phyloP scores from a whole-genome alignment of 2,888 invertebrate genomes.

The Dastarcus helophoroides region DNA sequence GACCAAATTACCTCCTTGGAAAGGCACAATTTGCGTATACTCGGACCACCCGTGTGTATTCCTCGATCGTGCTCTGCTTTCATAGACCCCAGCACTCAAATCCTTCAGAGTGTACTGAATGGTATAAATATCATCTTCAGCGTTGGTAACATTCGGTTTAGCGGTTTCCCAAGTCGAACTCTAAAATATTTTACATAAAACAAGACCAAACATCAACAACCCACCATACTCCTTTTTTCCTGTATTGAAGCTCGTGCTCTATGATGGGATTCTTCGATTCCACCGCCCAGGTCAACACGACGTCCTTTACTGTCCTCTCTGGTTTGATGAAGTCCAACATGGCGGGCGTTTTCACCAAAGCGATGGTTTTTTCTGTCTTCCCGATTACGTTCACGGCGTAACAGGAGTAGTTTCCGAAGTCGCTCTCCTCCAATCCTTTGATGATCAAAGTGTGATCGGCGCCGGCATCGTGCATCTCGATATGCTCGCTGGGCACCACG shows the following conservation, averaged over 20 bases:
- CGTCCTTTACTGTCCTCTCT: constrained; percentile 22
- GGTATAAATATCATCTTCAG: constrained; percentile 29
- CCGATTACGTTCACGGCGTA: constrained; percentile 33
- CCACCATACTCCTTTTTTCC: constrained; percentile 35
- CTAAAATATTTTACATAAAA: constrained; percentile 18
- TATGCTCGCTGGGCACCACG: constrained; percentile 19
- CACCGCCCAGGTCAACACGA: constrained; percentile 37
- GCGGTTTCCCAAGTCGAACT: constrained; percentile 28
- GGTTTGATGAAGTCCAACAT: constrained; percentile 21
- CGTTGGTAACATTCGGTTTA: constrained; percentile 24
- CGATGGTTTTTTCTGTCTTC: constrained; percentile 25
- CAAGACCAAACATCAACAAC: neutral
- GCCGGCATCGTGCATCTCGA: constrained; percentile 19
- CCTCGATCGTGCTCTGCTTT: constrained; percentile 33
- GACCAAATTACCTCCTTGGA: constrained; percentile 37
- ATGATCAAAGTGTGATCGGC: constrained; percentile 29
- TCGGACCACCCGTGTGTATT: constrained; percentile 40
- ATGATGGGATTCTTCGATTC: constrained; percentile 38
- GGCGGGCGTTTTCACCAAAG: constrained; percentile 27
- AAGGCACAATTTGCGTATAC: constrained; percentile 29
- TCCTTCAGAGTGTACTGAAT: constrained; percentile 33
- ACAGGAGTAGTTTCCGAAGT: constrained; percentile 39
- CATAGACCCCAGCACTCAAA: constrained; percentile 35
- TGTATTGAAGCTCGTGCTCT: constrained; percentile 37
- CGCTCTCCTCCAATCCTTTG: constrained; percentile 25